Base-by-base conservation (phyloP, 1,140 invertebrate species). In the Amphibalanus amphitrite region DNA sequence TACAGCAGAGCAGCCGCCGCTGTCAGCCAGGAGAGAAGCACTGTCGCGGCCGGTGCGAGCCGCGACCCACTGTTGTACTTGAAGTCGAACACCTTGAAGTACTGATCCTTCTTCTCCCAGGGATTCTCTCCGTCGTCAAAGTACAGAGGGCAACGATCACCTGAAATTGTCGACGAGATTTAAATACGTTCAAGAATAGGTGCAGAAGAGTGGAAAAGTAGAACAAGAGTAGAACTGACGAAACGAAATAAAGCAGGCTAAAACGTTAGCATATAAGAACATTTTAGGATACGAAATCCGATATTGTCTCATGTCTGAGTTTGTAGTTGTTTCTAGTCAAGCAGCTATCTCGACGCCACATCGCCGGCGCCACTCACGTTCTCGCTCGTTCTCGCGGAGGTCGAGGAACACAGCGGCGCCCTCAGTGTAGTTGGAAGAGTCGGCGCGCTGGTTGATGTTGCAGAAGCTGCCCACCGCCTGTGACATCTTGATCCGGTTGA, bases 131-230 rank as follows among this genome's bases (percentile, higher is more conserved):
- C 93, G 80, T 96, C 92, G 77, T 96, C 92, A 79, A 95, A 96
- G 79, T 89, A 87, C 92, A 96, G 93, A 0, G 93, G 93, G 80
- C 93, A 96, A 77, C 92, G 90, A 82, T 97, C 93, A 73, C 87
- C 86, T 88, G 76, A 23, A 23, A 65, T 65, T 4, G 23, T 6
- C 64, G 26, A 6, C 20, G 10, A 65, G n/a, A n/a, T 4, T 65
- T 6, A n/a, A n/a, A n/a, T n/a, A n/a, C n/a, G n/a, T n/a, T 65
- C 23, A n/a, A 25, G 10, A 25, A 65, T 8, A 65, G 64, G 10
- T 4, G 38, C 6, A 17, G 38, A 6, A 17, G 17, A 17, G 6
- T 38, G 38, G 17, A 6, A 38, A 6, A 38, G 38, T 38, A 38
- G 6, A 17, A 6, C 17, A 6, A 17, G 38, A 38, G 38, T 6